Evolutionary conservation across 2,797 vertebrate species (phyloP).

Genomic region (Triplophysa yarkandensis): DNA sequence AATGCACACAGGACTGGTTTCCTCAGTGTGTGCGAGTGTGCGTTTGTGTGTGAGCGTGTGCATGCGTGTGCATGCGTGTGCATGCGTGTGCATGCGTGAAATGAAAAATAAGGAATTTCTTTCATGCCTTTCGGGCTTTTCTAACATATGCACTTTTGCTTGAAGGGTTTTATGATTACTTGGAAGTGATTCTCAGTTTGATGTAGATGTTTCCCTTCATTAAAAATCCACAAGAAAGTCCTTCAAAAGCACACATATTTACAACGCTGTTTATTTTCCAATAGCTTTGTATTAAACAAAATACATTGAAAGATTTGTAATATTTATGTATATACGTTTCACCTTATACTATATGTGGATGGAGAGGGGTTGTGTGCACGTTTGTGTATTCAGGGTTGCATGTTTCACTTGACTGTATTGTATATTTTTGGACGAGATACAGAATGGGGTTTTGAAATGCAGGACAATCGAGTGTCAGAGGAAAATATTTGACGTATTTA

Average conservation of each 20-base stretch:
- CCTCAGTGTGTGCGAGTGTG: constrained; percentile 44
- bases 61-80: constrained; percentile 51
- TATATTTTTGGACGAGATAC: constrained; percentile 58
- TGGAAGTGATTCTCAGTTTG: constrained; percentile 48
- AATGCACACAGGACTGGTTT: constrained; percentile 55
- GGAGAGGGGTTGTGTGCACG: constrained; percentile 33
- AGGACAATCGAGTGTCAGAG: neutral
- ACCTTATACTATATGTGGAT: constrained; percentile 60
- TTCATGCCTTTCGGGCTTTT: neutral
- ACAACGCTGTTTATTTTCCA: constrained; percentile 50
- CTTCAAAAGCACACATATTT: constrained; percentile 21
- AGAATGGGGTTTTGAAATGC: neutral
- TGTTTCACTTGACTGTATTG: constrained; percentile 51
- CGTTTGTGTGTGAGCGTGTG: no score
- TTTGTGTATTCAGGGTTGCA: constrained; percentile 62
- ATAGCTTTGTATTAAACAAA: constrained; percentile 65
- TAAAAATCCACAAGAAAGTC: constrained; percentile 27
- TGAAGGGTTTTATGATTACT: constrained; percentile 45
- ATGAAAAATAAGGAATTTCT: neutral
- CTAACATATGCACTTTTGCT: neutral
- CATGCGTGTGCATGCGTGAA: constrained; percentile 31
- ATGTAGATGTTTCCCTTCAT: constrained; percentile 39
- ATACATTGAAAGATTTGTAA: constrained; percentile 66
- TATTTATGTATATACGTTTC: constrained; percentile 68
- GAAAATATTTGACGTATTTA: neutral